phyloP scores from a whole-genome alignment of 23 tunicate genomes.

The Halocynthia roretzi region DNA sequence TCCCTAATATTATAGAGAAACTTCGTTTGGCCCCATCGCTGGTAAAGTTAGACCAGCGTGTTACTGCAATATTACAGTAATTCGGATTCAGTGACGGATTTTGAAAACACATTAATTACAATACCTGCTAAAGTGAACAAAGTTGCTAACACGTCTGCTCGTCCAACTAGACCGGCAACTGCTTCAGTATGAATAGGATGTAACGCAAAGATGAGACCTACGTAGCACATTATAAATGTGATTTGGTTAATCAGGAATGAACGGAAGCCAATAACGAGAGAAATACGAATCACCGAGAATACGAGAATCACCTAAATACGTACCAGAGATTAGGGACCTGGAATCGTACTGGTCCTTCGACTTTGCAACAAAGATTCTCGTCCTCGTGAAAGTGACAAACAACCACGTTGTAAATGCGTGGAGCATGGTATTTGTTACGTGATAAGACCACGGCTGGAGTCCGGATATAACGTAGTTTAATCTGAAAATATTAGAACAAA shows the following conservation, averaged over 20 bases:
- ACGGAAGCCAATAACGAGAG: background rate
- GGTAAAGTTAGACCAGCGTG: too few relatives aligned
- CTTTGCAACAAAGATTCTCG: slow-evolving; percentile 23
- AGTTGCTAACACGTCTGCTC: slow-evolving; percentile 77
- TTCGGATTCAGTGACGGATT: background rate
- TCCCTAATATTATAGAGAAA: too few relatives aligned
- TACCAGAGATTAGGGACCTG: background rate
- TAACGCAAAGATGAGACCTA: slow-evolving; percentile 69
- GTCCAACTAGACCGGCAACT: slow-evolving; percentile 90
- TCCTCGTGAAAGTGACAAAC: slow-evolving; percentile 26
- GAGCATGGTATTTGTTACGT: slow-evolving; percentile 70
- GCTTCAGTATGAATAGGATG: slow-evolving; percentile 98
- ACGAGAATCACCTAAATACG: background rate
- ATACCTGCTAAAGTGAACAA: slow-evolving; percentile 57
- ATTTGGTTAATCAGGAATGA: background rate
- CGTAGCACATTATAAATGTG: background rate
- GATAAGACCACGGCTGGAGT: slow-evolving; percentile 43
- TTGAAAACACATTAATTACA: background rate
- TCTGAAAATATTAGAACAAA: slow-evolving; percentile 26
- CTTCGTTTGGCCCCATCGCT: too few relatives aligned
- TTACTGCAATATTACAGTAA: background rate
- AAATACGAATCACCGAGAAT: background rate
- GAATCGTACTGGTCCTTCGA: background rate
- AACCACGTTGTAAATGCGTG: slow-evolving; percentile 55
- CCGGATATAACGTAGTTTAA: slow-evolving; percentile 47